These are phyloP conservation scores for Lepidochitona cinerea DNA, from an alignment of 2,888 invertebrate genomes.

Conservation along the genomic window DNA sequence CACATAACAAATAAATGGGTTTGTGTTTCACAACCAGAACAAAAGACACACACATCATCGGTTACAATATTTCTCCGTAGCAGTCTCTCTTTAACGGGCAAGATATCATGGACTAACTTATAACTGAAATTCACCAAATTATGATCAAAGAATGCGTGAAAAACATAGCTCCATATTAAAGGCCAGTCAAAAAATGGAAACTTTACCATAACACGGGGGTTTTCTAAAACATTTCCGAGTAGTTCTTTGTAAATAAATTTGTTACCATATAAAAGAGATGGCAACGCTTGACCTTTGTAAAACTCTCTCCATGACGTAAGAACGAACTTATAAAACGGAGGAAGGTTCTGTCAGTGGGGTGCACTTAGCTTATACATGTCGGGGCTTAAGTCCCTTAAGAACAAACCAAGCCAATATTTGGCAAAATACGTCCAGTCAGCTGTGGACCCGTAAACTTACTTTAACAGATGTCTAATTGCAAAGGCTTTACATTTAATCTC, in stretches of 20 bases:
- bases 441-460: neutral
- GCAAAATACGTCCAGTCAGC: slow-evolving; percentile 5
- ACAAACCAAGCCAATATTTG: neutral
- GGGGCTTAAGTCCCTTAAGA: neutral
- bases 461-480: neutral
- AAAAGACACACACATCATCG: neutral
- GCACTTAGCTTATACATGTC: neutral
- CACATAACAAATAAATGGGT: neutral
- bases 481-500: neutral
- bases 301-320: neutral
- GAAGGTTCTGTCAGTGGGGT: neutral
- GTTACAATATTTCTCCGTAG: neutral
- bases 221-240: neutral
- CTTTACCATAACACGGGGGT: neutral
- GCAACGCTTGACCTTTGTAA: neutral
- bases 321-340: neutral
- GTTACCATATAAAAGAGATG: neutral
- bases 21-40: neutral
- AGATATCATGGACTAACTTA: neutral
- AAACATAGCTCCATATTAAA: neutral
- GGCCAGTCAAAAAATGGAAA: neutral
- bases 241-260: neutral
- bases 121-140: neutral
- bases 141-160: neutral
- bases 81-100: neutral